A percentile compares a stretch with the other conserved stretches of the same genome.
phyloP scores from a whole-genome alignment of 2,888 invertebrate species.

The Lymantria dispar region DNA sequence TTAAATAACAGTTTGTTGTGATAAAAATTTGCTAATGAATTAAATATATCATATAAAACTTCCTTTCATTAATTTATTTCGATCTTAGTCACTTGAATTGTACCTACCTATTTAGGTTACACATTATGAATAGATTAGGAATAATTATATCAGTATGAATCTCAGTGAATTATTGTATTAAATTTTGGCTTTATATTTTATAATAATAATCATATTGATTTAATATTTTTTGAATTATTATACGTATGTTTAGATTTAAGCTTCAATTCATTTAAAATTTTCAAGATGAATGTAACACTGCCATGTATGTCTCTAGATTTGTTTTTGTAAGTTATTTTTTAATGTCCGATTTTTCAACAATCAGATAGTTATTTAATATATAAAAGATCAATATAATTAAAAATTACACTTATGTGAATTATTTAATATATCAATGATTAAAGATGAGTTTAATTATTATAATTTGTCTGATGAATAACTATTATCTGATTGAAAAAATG shows the following conservation, averaged over 20 bases:
- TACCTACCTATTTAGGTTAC: slow-evolving; percentile 14
- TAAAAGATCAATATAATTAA: too few relatives aligned
- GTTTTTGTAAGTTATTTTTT: slow-evolving; percentile 24
- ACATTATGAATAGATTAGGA: slow-evolving; percentile 6
- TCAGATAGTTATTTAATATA: too few relatives aligned
- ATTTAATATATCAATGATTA: too few relatives aligned
- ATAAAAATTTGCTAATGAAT: neutral
- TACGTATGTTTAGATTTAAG: neutral
- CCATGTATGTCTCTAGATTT: slow-evolving; percentile 30
- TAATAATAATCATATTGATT: neutral
- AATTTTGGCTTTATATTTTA: neutral
- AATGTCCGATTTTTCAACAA: slow-evolving; percentile 1
- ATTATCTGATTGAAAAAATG: too few relatives aligned
- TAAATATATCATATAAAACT: neutral
- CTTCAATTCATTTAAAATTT: neutral
- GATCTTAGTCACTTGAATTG: neutral
- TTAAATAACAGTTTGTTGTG: neutral
- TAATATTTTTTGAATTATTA: too few relatives aligned
- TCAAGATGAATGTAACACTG: slow-evolving; percentile 33
- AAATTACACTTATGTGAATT: too few relatives aligned
- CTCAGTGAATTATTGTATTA: slow-evolving; percentile 2
- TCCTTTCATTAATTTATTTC: slow-evolving; percentile 6
- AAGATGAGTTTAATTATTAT: too few relatives aligned
- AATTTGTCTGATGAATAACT: too few relatives aligned
- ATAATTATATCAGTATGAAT: slow-evolving; percentile 8